Conservation (phyloP, 2,888 invertebrate species). For the Sicus ferrugineus region DNA sequence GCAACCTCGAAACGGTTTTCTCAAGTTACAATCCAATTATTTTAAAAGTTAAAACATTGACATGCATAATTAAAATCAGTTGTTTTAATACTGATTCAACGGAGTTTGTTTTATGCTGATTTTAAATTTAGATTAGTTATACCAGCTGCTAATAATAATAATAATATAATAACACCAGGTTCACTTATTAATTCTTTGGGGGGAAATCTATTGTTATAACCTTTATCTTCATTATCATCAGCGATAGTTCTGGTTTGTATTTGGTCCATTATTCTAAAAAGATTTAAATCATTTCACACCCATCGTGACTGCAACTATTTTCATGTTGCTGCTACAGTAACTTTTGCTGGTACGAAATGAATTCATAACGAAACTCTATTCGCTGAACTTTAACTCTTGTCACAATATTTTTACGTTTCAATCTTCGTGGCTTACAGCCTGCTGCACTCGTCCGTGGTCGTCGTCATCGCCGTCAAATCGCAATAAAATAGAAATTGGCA, state of each 20-base stretch:
- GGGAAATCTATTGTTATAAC: neutral
- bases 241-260: neutral
- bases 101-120: too few species aligned
- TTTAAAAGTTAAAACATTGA: too few species aligned
- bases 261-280: neutral
- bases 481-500: slow-evolving; percentile 56
- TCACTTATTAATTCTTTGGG: too few species aligned
- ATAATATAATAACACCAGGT: too few species aligned
- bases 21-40: too few species aligned
- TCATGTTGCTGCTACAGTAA: too few species aligned
- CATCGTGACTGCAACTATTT: neutral
- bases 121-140: too few species aligned
- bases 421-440: neutral
- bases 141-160: too few species aligned
- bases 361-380: neutral
- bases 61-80: too few species aligned
- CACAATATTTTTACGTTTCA: slow-evolving; percentile 29
- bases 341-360: neutral
- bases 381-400: slow-evolving; percentile 26
- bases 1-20: too few species aligned
- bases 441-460: slow-evolving; percentile 4
- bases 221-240: neutral
- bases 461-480: slow-evolving; percentile 33
- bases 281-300: neutral
- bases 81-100: too few species aligned